Percentiles rank a stretch among this genome's conserved stretches.
Evolutionary conservation across 2,888 invertebrate genomes (phyloP).

Genomic region (Callinectes sapidus): DNA sequence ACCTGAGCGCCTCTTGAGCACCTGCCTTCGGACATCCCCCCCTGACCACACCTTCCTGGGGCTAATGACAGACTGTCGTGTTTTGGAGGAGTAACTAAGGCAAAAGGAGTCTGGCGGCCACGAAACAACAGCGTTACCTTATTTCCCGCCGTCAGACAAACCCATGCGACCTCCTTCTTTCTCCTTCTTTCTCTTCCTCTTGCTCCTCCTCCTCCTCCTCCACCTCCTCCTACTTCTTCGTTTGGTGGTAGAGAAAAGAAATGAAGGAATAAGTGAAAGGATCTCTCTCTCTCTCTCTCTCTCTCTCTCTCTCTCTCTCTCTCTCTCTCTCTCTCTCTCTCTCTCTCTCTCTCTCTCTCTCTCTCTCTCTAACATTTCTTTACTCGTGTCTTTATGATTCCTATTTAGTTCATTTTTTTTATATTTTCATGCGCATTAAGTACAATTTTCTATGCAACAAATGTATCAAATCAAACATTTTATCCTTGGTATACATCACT

Average conservation of each 20-base stretch:
- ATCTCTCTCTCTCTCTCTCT: neutral
- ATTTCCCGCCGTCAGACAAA: conserved; percentile 10
- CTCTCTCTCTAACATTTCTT: neutral
- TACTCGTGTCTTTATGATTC: neutral
- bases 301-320: neutral
- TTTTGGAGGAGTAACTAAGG: conserved; percentile 22
- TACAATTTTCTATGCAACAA: neutral
- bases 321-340: neutral
- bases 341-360: neutral
- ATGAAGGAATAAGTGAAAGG: neutral
- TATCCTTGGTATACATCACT: no score
- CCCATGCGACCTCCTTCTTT: conserved; percentile 4
- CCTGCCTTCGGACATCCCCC: neutral
- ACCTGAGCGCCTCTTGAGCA: neutral
- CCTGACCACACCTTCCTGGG: neutral
- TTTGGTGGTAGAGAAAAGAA: neutral
- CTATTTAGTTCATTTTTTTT: neutral
- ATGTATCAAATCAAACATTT: no score
- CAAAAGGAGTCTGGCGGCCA: conserved; percentile 15
- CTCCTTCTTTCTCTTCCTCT: neutral
- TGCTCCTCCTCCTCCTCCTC: neutral
- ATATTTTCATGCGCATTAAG: neutral
- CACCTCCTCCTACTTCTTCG: neutral
- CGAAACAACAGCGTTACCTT: neutral
- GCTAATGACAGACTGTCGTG: conserved; percentile 47